These are phyloP conservation scores for Euthynnus affinis DNA, from an alignment of 2,797 vertebrate genomes.

Conservation along the genomic window DNA sequence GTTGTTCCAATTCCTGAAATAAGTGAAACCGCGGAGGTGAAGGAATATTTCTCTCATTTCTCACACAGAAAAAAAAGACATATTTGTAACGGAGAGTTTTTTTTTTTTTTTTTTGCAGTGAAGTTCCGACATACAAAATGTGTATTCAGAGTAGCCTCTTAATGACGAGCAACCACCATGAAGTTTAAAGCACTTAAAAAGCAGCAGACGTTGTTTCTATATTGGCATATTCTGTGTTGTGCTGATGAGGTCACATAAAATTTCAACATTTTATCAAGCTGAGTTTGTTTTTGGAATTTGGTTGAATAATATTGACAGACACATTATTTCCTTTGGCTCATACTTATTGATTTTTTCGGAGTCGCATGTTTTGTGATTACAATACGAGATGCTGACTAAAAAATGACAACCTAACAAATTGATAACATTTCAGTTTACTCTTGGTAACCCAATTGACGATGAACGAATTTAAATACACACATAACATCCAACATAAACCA, in stretches of 20 bases:
- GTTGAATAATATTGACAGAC: neutral
- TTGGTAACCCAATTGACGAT: neutral
- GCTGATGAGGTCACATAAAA: neutral
- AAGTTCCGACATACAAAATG: neutral
- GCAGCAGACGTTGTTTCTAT: neutral
- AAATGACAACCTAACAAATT: neutral
- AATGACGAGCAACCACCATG: neutral
- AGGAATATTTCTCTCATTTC: neutral
- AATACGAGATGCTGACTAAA: accelerated
- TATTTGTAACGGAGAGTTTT: neutral
- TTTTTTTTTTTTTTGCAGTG: too few relatives aligned
- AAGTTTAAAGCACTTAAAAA: neutral
- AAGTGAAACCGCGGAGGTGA: slow-evolving; percentile 8
- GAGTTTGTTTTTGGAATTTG: neutral
- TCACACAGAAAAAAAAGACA: neutral
- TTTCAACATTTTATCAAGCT: slow-evolving; percentile 1
- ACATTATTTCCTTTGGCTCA: neutral
- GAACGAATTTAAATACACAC: neutral
- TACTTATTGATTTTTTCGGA: neutral
- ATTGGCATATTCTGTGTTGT: neutral
- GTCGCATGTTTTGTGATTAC: neutral
- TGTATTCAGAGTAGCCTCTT: neutral
- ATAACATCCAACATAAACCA: neutral
- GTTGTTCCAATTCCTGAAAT: slow-evolving; percentile 35
- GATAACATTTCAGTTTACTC: neutral